Percentiles rank a stretch among this genome's conserved stretches.
phyloP scores from a whole-genome alignment of 2,888 invertebrate species.

The Argyresthia goedartella region DNA sequence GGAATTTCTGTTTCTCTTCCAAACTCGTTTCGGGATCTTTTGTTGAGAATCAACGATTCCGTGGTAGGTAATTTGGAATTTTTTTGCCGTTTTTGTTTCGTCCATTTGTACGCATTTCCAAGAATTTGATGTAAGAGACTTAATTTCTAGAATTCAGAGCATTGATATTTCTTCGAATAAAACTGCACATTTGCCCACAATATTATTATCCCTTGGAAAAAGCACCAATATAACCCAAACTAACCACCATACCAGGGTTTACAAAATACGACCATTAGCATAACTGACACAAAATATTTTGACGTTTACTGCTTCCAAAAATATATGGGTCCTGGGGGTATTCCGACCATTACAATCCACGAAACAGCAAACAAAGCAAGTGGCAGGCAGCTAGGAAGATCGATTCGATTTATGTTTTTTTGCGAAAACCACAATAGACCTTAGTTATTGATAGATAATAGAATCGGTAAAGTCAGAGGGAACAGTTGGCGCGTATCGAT shows the following conservation, averaged over 20 bases:
- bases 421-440: slow-evolving; percentile 50
- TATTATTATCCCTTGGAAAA: slow-evolving; percentile 36
- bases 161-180: slow-evolving; percentile 11
- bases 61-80: too few relatives aligned
- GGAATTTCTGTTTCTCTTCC: slow-evolving; percentile 5
- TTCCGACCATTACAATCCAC: slow-evolving; percentile 33
- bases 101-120: neutral
- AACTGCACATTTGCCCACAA: slow-evolving; percentile 48
- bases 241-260: slow-evolving; percentile 22
- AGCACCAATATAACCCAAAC: slow-evolving; percentile 55
- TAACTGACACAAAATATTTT: slow-evolving; percentile 59
- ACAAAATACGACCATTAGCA: slow-evolving; percentile 8
- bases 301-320: slow-evolving; percentile 53
- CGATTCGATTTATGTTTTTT: slow-evolving; percentile 69
- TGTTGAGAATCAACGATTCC: too few relatives aligned
- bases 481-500: slow-evolving; percentile 60
- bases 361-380: slow-evolving; percentile 39
- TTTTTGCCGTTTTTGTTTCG: neutral
- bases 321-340: slow-evolving; percentile 56
- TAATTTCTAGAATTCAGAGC: too few relatives aligned
- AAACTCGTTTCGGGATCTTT: too few relatives aligned
- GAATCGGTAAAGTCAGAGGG: slow-evolving; percentile 30
- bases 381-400: slow-evolving; percentile 57
- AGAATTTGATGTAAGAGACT: neutral
- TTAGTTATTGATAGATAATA: slow-evolving; percentile 65